A percentile compares a stretch with the other conserved stretches of the same genome.
Conservation (phyloP, 2,113 vertebrate species). For the Phrynosoma platyrhinos region DNA sequence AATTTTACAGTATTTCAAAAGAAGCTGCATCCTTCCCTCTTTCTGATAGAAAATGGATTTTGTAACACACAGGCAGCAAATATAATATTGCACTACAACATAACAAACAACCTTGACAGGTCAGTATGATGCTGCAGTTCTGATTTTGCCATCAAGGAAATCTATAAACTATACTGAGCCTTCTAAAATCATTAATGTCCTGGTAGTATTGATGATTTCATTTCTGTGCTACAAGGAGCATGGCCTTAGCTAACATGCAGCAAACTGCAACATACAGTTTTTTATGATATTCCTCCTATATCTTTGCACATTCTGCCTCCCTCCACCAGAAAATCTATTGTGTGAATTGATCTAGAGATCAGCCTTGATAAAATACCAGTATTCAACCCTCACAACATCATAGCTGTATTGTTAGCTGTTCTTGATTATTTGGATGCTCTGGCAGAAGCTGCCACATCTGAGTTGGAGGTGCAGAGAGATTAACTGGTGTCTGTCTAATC, state of each 20-base stretch:
- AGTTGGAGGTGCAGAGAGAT: conserved; percentile 70
- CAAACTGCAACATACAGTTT: neutral
- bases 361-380: conserved; percentile 66
- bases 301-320: neutral
- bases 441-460: conserved; percentile 41
- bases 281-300: conserved; percentile 16
- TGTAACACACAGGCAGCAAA: rapidly evolving
- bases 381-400: conserved; percentile 32
- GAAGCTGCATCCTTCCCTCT: conserved; percentile 1
- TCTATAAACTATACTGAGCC: conserved; percentile 9
- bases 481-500: conserved; percentile 71
- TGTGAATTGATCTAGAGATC: conserved; percentile 62
- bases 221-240: neutral
- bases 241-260: neutral
- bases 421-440: conserved; percentile 64
- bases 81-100: rapidly evolving
- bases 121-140: conserved; percentile 20
- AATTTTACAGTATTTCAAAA: neutral
- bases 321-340: conserved; percentile 27
- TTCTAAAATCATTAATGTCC: conserved; percentile 11
- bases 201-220: conserved; percentile 17
- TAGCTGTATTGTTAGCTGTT: conserved; percentile 30
- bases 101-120: conserved; percentile 17
- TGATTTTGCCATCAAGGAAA: conserved; percentile 32
- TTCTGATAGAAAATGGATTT: neutral